Percentiles rank a stretch among this genome's conserved stretches.
phyloP scores from a whole-genome alignment of 1,140 invertebrate genomes.

The Drosophila quadrilineata region DNA sequence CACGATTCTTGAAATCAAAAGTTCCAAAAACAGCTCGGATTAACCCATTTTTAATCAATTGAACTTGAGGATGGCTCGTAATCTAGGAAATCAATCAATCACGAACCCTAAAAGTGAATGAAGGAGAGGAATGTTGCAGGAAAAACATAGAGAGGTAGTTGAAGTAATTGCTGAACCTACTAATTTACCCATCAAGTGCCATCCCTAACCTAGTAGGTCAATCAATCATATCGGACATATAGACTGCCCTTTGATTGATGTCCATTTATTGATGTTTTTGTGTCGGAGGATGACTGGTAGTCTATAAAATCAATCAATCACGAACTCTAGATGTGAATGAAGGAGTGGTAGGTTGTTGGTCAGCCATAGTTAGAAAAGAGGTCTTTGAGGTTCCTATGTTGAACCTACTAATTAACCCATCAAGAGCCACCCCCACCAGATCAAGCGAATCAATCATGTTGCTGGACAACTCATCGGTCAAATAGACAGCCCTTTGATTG shows the following conservation, averaged over 20 bases:
- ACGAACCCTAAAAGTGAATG: too few relatives aligned
- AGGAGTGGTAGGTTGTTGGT: too few relatives aligned
- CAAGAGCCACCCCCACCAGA: not conserved
- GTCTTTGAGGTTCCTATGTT: not conserved
- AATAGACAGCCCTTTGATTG: not conserved
- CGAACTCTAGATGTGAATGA: too few relatives aligned
- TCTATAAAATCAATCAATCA: not conserved
- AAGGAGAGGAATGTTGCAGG: too few relatives aligned
- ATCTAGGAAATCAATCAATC: too few relatives aligned
- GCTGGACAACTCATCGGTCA: not conserved
- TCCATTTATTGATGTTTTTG: conserved; percentile 4
- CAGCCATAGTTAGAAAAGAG: not conserved
- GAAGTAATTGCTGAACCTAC: too few relatives aligned
- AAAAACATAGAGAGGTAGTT: too few relatives aligned
- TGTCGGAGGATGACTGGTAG: conserved; percentile 14
- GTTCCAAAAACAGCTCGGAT: conserved; percentile 1
- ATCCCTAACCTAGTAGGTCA: too few relatives aligned
- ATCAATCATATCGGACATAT: not conserved
- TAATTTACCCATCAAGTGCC: too few relatives aligned
- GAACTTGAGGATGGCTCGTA: too few relatives aligned
- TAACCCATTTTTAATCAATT: too few relatives aligned
- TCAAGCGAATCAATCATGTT: conserved; percentile 3
- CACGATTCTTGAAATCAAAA: not conserved
- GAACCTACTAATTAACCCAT: not conserved
- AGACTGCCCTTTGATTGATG: too few relatives aligned